Percentiles rank a stretch among this genome's conserved stretches.
Evolutionary conservation across 2,113 vertebrate species (phyloP).

Genomic region (Lophura nycthemera): DNA sequence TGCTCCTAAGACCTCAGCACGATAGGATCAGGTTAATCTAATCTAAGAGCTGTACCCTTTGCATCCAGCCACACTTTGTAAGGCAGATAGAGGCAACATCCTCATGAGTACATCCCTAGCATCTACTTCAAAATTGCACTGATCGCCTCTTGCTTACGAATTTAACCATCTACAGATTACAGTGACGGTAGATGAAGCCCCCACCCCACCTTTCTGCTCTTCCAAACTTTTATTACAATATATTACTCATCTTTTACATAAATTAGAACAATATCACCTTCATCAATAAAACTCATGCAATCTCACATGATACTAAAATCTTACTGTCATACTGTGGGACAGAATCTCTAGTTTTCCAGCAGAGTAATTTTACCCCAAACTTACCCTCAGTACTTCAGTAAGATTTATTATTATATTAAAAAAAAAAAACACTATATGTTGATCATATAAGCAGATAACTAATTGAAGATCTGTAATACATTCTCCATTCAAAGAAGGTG

Average conservation of each 20-base stretch:
- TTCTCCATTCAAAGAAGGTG: not conserved
- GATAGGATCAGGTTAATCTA: not conserved
- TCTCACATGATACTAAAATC: not conserved
- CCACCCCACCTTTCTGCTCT: not conserved
- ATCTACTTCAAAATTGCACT: not conserved
- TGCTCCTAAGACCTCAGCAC: not conserved
- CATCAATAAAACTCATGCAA: rapidly evolving
- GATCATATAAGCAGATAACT: not conserved
- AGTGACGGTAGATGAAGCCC: not conserved
- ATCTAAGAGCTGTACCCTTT: not conserved
- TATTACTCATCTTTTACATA: not conserved
- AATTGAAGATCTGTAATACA: not conserved
- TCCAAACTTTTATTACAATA: not conserved
- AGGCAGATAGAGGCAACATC: not conserved
- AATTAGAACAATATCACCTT: not conserved
- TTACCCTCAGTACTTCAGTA: not conserved
- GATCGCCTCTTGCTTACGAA: not conserved
- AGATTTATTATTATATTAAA: not conserved
- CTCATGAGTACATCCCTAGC: rapidly evolving
- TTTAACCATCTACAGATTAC: not conserved
- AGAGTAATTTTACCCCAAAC: not conserved
- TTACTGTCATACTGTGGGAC: not conserved
- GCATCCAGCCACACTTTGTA: not conserved
- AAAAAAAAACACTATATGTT: not conserved
- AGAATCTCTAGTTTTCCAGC: not conserved